Evolutionary conservation across 1,140 invertebrate genomes (phyloP).

Genomic region (Drosophila pallidifrons): DNA sequence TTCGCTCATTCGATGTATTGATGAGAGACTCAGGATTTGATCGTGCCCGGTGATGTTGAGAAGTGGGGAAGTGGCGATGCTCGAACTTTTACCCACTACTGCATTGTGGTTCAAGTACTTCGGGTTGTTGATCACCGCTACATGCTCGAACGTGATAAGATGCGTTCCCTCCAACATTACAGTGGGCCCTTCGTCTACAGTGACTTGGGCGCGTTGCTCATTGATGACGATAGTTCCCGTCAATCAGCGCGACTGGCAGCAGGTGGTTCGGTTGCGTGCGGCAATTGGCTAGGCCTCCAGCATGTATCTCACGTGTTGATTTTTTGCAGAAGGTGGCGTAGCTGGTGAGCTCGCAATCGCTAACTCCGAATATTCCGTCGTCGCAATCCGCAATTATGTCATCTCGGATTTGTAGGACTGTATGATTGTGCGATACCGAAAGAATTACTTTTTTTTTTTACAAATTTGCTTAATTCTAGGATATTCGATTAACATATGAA

Average conservation of each 20-base stretch:
- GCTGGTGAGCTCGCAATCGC: background rate
- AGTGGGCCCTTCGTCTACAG: background rate
- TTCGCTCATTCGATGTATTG: slow-evolving; percentile 17
- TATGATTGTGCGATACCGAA: slow-evolving; percentile 1
- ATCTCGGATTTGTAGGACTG: background rate
- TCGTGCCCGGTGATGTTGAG: slow-evolving; percentile 24
- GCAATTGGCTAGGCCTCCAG: background rate
- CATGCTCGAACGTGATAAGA: slow-evolving; percentile 6
- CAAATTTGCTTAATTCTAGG: background rate
- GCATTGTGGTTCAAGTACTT: slow-evolving; percentile 6
- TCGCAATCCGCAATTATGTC: slow-evolving; percentile 4
- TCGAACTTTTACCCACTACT: background rate
- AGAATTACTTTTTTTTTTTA: slow-evolving; percentile 7
- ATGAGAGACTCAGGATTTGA: slow-evolving; percentile 10
- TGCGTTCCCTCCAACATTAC: background rate
- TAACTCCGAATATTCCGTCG: background rate
- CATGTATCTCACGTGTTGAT: background rate
- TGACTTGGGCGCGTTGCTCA: background rate
- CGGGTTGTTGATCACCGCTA: slow-evolving; percentile 7
- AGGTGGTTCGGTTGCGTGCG: background rate
- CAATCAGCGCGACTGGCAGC: background rate
- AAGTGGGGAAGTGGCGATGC: slow-evolving; percentile 5
- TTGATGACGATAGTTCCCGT: slow-evolving; percentile 2
- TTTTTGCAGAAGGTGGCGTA: slow-evolving; percentile 9
- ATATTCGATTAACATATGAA: too few relatives aligned